Base-by-base conservation (phyloP, 2,888 invertebrate genomes). In the Epinotia demarniana region DNA sequence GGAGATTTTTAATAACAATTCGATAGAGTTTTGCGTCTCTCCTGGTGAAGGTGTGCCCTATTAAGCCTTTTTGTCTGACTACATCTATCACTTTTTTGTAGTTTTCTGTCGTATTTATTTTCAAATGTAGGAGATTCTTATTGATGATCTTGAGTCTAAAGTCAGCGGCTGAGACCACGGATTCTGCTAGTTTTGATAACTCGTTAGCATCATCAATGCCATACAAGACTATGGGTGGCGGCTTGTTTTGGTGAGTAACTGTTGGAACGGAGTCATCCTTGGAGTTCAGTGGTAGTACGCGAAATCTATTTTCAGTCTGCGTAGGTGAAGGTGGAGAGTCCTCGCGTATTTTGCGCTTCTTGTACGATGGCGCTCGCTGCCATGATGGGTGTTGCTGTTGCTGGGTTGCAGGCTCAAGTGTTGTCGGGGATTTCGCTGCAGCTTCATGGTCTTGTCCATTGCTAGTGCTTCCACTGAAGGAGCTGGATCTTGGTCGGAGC, bases 1-100 rank as follows among this genome's bases (percentile, higher is more conserved):
- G 58, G 23, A 43, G 63, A 39, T 46, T 46, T 46, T 63, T 63
- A 12, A 63, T 63, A 12, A 63, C 63, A 19, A 63, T 63, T 63
- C 63, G 16, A 19, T 63, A 63, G 8, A n/a, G 8, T 46, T 39
- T 63, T 11, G 63, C 16, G 13, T 43, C 46, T 43, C 39, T 63
- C 46, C 46, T 9, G 9, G 63, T 63, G 12, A 63, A 63, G 9
- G 58, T 58, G 23, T 58, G 23, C 3, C 23, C 58, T 23, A 58
- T 58, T 23, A 58, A 13, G 3, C 58, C 58, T 3, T 58, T 58
- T 58, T 58, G 58, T 58, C 58, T 58, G 23, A 18, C 58, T 58
- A 58, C 0, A 5, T 58, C 58, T 2, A 58, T 58, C 12, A 58
- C 58, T 19, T 58, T 58, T 19, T 58, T 58, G 18, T 58, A 58